phyloP scores from a whole-genome alignment of 2,888 invertebrate species.

The Cryptocephalus primarius region DNA sequence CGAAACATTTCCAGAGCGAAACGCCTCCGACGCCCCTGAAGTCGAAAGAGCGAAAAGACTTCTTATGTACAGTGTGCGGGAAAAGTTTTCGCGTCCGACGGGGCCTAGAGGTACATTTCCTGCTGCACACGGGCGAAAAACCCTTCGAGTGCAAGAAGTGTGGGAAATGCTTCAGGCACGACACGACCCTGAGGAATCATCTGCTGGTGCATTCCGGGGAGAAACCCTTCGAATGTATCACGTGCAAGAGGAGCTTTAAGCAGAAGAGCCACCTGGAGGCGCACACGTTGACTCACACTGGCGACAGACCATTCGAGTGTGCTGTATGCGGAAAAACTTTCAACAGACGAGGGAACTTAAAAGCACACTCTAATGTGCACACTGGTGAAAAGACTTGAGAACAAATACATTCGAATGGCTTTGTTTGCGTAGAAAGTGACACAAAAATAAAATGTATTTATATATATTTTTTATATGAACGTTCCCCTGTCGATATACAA shows the following conservation, averaged over 20 bases:
- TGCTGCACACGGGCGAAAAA: slow-evolving; percentile 11
- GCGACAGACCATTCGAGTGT: slow-evolving; percentile 13
- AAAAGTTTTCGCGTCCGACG: slow-evolving; percentile 11
- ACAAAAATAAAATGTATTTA: no score
- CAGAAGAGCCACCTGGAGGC: slow-evolving; percentile 11
- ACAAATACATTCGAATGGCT: no score
- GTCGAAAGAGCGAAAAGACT: background rate
- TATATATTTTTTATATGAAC: no score
- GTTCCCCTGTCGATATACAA: no score
- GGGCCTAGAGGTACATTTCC: slow-evolving; percentile 9
- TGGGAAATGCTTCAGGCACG: slow-evolving; percentile 6
- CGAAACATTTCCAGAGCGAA: no score
- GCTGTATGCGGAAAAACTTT: slow-evolving; percentile 11
- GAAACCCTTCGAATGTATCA: slow-evolving; percentile 9
- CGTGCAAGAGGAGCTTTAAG: slow-evolving; percentile 10
- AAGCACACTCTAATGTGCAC: slow-evolving; percentile 11
- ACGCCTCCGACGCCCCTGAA: no score
- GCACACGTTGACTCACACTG: slow-evolving; percentile 11
- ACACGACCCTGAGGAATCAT: background rate
- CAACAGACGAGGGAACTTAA: slow-evolving; percentile 11
- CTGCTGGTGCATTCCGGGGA: slow-evolving; percentile 9
- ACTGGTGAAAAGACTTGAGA: slow-evolving; percentile 10
- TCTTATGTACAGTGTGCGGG: slow-evolving; percentile 4
- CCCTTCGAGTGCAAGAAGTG: slow-evolving; percentile 11
- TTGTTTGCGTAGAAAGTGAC: no score